A percentile compares a stretch with the other conserved stretches of the same genome.
Evolutionary conservation across 2,888 invertebrate genomes (phyloP).

Genomic region (Trachelus iudaicus): DNA sequence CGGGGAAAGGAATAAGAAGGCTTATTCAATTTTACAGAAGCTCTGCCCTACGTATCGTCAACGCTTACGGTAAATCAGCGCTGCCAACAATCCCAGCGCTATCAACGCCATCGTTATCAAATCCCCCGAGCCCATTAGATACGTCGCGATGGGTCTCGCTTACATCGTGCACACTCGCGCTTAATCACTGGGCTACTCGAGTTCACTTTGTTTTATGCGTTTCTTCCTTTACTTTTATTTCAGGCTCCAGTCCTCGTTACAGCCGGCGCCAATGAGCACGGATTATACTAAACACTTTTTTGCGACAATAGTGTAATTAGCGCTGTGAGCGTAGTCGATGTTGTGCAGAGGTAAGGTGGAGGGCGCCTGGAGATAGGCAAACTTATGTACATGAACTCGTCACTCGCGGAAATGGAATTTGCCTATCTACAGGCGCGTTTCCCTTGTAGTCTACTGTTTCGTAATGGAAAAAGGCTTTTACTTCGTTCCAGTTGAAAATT

Average conservation of each 20-base stretch:
- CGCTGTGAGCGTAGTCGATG: background rate
- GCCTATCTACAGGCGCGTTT: background rate
- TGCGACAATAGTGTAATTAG: background rate
- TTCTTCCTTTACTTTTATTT: background rate
- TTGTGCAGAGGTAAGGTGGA: background rate
- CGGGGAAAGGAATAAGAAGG: background rate
- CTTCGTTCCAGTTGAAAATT: background rate
- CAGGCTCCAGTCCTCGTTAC: background rate
- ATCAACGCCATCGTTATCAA: background rate
- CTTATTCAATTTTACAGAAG: background rate
- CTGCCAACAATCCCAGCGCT: background rate
- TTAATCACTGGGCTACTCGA: background rate
- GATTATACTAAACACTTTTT: background rate
- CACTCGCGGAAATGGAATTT: background rate
- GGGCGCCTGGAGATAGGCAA: background rate
- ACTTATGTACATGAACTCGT: background rate
- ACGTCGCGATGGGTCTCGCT: background rate
- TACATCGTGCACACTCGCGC: background rate
- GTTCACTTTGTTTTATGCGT: background rate
- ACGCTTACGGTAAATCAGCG: background rate
- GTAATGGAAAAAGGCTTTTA: background rate
- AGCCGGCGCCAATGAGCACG: background rate
- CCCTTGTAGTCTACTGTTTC: background rate
- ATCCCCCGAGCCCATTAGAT: background rate
- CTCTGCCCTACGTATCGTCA: background rate